Evolutionary conservation across 2,797 vertebrate genomes (phyloP).

Genomic region (Steatocranus sp.): DNA sequence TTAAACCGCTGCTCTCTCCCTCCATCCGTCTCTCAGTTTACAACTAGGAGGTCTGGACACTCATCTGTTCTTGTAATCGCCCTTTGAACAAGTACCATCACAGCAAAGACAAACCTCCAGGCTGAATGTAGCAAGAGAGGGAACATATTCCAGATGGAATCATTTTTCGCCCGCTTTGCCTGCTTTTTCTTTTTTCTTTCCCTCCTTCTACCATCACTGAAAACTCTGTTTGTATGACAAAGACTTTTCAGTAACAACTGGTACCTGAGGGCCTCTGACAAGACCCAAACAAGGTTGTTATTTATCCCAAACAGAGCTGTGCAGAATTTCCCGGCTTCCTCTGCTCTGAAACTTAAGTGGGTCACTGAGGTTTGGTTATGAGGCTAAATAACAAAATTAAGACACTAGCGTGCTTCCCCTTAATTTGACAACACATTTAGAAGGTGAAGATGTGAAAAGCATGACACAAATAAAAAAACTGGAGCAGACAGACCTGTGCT

Average conservation of each 20-base stretch:
- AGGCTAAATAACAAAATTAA: conserved; percentile 15
- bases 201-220: neutral
- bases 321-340: conserved; percentile 28
- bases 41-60: conserved; percentile 35
- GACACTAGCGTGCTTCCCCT: neutral
- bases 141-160: conserved; percentile 47
- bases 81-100: conserved; percentile 32
- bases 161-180: conserved; percentile 5
- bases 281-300: conserved; percentile 30
- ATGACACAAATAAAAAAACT: neutral
- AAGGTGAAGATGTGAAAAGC: neutral
- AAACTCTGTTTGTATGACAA: conserved; percentile 17
- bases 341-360: conserved; percentile 51
- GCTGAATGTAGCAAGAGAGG: conserved; percentile 2
- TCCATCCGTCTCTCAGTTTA: neutral
- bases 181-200: neutral
- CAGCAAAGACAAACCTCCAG: conserved; percentile 18
- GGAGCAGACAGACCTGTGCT: neutral
- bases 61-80: conserved; percentile 52
- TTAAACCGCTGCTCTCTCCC: neutral
- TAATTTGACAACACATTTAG: neutral
- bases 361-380: conserved; percentile 31
- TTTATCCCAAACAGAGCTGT: conserved; percentile 33
- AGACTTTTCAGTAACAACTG: conserved; percentile 36
- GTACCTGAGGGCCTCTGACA: conserved; percentile 44